Evolutionary conservation across 1,140 invertebrate genomes (phyloP).

Genomic region (Lithobius niger): DNA sequence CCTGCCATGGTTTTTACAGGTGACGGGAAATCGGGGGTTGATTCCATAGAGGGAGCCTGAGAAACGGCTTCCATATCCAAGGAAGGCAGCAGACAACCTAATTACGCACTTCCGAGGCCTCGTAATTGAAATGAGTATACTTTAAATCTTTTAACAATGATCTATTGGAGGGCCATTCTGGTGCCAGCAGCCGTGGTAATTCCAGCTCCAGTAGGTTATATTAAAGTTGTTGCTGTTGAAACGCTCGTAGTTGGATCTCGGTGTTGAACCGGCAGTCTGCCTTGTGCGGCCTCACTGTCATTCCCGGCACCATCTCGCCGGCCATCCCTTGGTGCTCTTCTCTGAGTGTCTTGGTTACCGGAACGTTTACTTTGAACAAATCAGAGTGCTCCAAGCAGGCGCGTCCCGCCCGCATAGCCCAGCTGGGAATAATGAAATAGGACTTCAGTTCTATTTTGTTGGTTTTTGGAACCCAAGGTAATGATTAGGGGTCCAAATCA

Average conservation of each 20-base stretch:
- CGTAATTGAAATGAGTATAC: constrained; percentile 79
- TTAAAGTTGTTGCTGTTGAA: constrained; percentile 63
- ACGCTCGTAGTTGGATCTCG: constrained; percentile 34
- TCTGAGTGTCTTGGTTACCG: constrained; percentile 31
- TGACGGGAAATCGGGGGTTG: constrained; percentile 43
- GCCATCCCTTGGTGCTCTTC: constrained; percentile 28
- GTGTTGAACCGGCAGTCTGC: too few species aligned
- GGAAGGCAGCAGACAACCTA: constrained; percentile 81
- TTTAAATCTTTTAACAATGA: constrained; percentile 80
- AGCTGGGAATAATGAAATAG: constrained; percentile 72
- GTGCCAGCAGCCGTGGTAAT: constrained; percentile 81
- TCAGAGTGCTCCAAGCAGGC: constrained; percentile 70
- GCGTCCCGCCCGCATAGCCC: constrained; percentile 51
- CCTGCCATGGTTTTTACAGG: constrained; percentile 68
- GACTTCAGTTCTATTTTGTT: constrained; percentile 58
- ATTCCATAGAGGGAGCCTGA: constrained; percentile 64
- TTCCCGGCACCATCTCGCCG: constrained; percentile 23
- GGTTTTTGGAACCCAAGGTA: constrained; percentile 43
- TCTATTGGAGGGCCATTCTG: constrained; percentile 80
- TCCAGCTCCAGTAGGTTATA: constrained; percentile 82
- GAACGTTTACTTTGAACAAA: constrained; percentile 58
- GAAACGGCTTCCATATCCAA: constrained; percentile 85
- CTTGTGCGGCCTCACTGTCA: constrained; percentile 15
- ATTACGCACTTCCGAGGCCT: constrained; percentile 66
- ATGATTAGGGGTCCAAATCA: too few species aligned